phyloP scores from a whole-genome alignment of 1,140 invertebrate species.

The Scaptomyza pallida region DNA sequence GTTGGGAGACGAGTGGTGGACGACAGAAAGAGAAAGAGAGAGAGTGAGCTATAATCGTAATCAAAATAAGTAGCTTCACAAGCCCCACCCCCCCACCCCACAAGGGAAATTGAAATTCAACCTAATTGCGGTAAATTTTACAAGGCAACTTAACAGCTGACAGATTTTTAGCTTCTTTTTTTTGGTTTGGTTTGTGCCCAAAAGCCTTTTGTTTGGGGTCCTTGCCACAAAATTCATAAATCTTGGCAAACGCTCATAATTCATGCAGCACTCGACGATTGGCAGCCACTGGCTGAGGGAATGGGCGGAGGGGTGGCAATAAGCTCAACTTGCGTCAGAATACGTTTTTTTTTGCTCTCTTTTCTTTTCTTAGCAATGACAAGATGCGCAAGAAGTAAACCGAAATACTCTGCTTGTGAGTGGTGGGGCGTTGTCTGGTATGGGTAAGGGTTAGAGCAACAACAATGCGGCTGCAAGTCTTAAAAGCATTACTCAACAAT shows the following conservation, averaged over 20 bases:
- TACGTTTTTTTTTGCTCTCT: constrained; percentile 38
- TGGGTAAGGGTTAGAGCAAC: constrained; percentile 47
- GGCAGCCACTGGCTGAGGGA: constrained; percentile 44
- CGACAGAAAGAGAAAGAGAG: neutral
- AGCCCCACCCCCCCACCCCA: neutral
- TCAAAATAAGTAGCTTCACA: constrained; percentile 71
- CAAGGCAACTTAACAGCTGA: constrained; percentile 78
- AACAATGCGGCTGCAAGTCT: constrained; percentile 51
- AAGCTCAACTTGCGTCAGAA: constrained; percentile 53
- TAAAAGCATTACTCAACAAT: constrained; percentile 16
- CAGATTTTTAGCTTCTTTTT: constrained; percentile 59
- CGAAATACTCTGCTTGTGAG: neutral
- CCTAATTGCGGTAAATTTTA: constrained; percentile 79
- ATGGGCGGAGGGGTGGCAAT: constrained; percentile 24
- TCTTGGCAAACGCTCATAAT: constrained; percentile 75
- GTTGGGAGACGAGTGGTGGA: neutral
- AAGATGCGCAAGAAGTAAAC: constrained; percentile 44
- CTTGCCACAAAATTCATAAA: constrained; percentile 65
- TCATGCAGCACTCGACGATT: constrained; percentile 77
- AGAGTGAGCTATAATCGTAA: constrained; percentile 40
- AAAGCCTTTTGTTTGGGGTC: constrained; percentile 6
- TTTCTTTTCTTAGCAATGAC: constrained; percentile 64
- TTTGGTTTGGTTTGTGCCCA: constrained; percentile 3
- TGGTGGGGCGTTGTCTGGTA: constrained; percentile 8
- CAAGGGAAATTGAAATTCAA: constrained; percentile 74